Conservation (phyloP, 2,113 vertebrate species). For the Telmatochromis brichardi region DNA sequence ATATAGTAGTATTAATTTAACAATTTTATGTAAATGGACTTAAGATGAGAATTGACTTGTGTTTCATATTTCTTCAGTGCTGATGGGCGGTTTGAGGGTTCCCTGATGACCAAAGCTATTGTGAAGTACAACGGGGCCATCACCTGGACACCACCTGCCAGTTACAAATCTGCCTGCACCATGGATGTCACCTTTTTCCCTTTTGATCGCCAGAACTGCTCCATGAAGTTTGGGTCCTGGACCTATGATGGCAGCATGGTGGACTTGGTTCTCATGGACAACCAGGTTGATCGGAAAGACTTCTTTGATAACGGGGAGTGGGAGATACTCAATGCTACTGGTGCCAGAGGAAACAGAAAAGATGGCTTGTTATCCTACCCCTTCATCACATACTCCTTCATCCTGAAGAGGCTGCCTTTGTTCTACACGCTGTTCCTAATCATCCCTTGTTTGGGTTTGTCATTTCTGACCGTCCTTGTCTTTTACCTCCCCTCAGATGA, state of each 20-base stretch:
- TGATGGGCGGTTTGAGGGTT: conserved; percentile 92
- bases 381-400: conserved; percentile 89
- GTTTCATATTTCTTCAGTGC: conserved; percentile 69
- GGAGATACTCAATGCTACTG: conserved; percentile 92
- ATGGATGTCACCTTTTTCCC: conserved; percentile 98
- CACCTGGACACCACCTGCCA: conserved; percentile 88
- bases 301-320: conserved; percentile 98
- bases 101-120: conserved; percentile 93
- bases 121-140: conserved; percentile 82
- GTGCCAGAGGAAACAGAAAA: conserved; percentile 79
- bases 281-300: conserved; percentile 91
- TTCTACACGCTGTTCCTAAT: conserved; percentile 98
- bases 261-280: conserved; percentile 82
- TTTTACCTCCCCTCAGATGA: conserved; percentile 97
- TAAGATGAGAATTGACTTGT: neutral
- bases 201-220: conserved; percentile 94
- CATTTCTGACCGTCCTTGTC: conserved; percentile 90
- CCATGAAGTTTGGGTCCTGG: conserved; percentile 99
- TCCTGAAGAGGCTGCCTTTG: conserved; percentile 86
- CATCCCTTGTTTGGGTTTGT: conserved; percentile 89
- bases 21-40: neutral
- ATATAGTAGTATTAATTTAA: neutral
- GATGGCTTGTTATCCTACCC: conserved; percentile 84
- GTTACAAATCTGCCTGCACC: conserved; percentile 93
- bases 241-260: conserved; percentile 93